Conservation (phyloP, 2,888 invertebrate species). For the Acronicta aceris region DNA sequence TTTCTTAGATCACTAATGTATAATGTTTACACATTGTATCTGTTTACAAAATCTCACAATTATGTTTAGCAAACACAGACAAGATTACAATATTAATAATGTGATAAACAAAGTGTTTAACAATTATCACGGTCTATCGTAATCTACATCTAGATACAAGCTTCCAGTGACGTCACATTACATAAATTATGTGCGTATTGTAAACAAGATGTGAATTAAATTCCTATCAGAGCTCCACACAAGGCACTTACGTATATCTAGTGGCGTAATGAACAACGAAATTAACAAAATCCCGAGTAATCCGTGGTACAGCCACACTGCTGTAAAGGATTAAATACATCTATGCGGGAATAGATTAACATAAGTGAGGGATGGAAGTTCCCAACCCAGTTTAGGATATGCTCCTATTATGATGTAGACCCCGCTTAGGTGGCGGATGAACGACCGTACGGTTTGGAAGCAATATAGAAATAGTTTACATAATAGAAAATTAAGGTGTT, state of each 20-base stretch:
- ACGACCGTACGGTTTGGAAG: background rate
- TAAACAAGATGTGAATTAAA: slow-evolving; percentile 21
- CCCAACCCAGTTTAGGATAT: slow-evolving; percentile 40
- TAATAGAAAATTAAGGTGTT: background rate
- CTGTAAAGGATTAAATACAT: slow-evolving; percentile 57
- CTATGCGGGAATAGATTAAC: slow-evolving; percentile 57
- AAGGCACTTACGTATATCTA: slow-evolving; percentile 42
- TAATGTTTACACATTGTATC: too few species aligned
- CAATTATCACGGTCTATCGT: background rate
- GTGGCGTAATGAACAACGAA: slow-evolving; percentile 62
- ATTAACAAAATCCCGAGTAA: slow-evolving; percentile 64
- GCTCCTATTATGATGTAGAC: slow-evolving; percentile 22
- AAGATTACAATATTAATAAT: background rate
- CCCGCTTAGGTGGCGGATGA: slow-evolving; percentile 6
- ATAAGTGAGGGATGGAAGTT: slow-evolving; percentile 54
- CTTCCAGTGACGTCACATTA: background rate
- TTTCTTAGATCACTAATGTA: too few species aligned
- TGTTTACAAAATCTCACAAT: too few species aligned
- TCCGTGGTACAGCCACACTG: slow-evolving; percentile 56
- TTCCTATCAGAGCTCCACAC: slow-evolving; percentile 39
- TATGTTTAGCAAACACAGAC: slow-evolving; percentile 1
- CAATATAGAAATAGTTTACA: background rate
- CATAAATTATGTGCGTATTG: background rate
- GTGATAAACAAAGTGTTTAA: background rate
- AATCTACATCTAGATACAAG: background rate